Evolutionary conservation across 2,113 vertebrate species (phyloP), one percentile per base, ranked within the genome.

Genomic region (Eurystomus gularis): DNA sequence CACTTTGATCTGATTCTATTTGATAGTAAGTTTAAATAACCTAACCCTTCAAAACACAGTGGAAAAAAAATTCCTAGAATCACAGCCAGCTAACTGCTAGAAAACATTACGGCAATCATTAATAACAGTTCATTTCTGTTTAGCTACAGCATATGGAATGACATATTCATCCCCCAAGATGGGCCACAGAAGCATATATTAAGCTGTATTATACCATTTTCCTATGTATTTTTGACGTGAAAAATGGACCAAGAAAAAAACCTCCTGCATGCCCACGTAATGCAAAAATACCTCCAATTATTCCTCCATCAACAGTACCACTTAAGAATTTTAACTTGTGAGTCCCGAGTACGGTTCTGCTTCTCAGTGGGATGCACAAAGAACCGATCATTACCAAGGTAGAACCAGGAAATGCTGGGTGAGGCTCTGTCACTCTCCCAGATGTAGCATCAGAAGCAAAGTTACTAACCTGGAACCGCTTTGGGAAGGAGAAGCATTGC

Each of bases 1-100:
- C 97, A 98, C 98, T 98, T 98, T 98, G 98, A 98, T 98, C 98
- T 98, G 98, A 98, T 98, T 98, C 98, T 97, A 98, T 97, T 98
- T 98, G 98, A 98, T 98, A 97, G 98, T 98, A 98, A 98, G 98
- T 98, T 98, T 98, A 98, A 98, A 98, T 98, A 98, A 98, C 98
- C 98, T 97, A 98, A 98, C 98, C 98, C 97, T 98, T 98, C 97
- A 98, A 98, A 98, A 98, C 98, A 98, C 98, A 98, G 97, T 97
- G 96, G 97, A 98, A 97, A 98, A 97, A 98, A 97, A 97, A 97
- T 96, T 97, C 91, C 96, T 97, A 97, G 98, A 98, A 97, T 98
- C 98, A 97, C 97, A 98, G 98, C 95, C 97, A 98, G 97, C 97
- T 97, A 98, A 97, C 94, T 98, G 97, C 97, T 98, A 96, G 97